Evolutionary conservation across 30 jellyfish, hydroid and myxozoan species (phyloP), one percentile per base, ranked within the genome.

Genomic region (Pseudorhiza aurosa): DNA sequence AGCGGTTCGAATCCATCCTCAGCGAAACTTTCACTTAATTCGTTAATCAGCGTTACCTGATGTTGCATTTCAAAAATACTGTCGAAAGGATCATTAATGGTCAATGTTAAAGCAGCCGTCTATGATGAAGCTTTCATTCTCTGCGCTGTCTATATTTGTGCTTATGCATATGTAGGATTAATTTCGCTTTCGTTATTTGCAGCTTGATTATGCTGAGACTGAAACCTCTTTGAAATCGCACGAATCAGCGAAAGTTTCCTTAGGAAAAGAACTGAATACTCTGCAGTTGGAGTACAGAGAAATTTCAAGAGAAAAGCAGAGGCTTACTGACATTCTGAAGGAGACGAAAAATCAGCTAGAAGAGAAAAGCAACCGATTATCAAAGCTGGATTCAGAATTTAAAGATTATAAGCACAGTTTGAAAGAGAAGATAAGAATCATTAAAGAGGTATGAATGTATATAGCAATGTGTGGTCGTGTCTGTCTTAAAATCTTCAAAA

Each of bases 201-300:
- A 59, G 88, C 80, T 77, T 18, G 84, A 80, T 26, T 84, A 37
- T 63, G 95, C 88, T 4, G 95, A 84, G 21, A 84, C 84, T 0
- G 95, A 84, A 40, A 73, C 85, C 0, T 68, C 88, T 4, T 71
- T 84, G 30, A 72, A 71, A 30, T 68, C 87, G 5, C 84, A 84
- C 27, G 85, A 65, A 19, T 84, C 95, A n/a, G 32, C 95, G 51
- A 58, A 63, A 40, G 29, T 78, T 22, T 51, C 65, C 30, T 71
- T 84, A 3, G 88, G 57, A 3, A 84, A 72, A 27, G 88, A 84
- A 51, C 42, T 84, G 44, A 72, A 37, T 39, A 18, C 65, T 29
- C 46, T 84, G 70, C 95, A 84, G 72, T 45, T 72, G 29, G 81
- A 64, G 22, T 69, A 57, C 68, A 84, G 86, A 63, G 95, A 84